Evolutionary conservation across 2,113 vertebrate genomes (phyloP).

Genomic region (Syngnathoides biaculeatus): DNA sequence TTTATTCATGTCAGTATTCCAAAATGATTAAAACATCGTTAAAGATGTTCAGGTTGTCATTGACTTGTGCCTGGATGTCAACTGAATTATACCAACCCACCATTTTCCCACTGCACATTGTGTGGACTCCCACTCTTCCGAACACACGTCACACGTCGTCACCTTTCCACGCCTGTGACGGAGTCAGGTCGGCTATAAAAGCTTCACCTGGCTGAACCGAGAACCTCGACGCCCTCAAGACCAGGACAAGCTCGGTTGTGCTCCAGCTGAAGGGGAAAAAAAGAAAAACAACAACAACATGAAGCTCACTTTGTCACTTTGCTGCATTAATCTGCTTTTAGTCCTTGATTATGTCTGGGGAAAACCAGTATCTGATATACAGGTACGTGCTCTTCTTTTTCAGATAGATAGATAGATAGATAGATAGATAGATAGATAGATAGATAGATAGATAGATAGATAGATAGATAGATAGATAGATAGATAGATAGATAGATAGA

Average conservation of each 20-base stretch:
- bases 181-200: constrained; percentile 63
- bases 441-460: too few species aligned
- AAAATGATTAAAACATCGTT: background rate
- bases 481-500: too few species aligned
- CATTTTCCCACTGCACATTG: constrained; percentile 10
- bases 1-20: background rate
- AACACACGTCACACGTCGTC: constrained; percentile 55
- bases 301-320: constrained; percentile 59
- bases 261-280: background rate
- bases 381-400: constrained; percentile 49
- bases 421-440: too few species aligned
- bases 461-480: too few species aligned
- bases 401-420: background rate
- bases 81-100: background rate
- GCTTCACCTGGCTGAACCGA: constrained; percentile 49
- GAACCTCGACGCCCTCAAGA: background rate
- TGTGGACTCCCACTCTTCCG: constrained; percentile 21
- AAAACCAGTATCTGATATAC: constrained; percentile 23
- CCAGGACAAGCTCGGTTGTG: background rate
- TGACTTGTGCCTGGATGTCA: background rate
- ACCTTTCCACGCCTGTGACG: constrained; percentile 59
- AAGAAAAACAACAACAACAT: too few species aligned
- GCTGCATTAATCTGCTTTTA: constrained; percentile 27
- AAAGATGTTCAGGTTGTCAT: background rate
- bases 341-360: constrained; percentile 3